Evolutionary conservation across 23 tunicate genomes (phyloP).

Genomic region (Ascidia mentula): DNA sequence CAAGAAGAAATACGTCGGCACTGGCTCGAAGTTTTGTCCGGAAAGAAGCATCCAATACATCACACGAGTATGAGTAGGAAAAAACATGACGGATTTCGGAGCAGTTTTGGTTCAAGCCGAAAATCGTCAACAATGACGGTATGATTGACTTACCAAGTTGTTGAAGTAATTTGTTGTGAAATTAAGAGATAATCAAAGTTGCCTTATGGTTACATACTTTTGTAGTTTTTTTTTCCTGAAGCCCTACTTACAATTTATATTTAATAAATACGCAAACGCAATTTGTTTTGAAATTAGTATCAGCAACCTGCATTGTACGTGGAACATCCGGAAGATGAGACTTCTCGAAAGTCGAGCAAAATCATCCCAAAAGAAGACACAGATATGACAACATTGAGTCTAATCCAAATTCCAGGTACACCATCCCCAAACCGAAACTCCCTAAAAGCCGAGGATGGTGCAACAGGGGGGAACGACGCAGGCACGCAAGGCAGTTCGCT

Average conservation of each 20-base stretch:
- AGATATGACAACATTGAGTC: slow-evolving; percentile 59
- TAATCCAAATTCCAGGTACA: slow-evolving; percentile 66
- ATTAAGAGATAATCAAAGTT: no score
- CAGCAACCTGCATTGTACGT: slow-evolving; percentile 25
- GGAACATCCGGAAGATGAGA: slow-evolving; percentile 19
- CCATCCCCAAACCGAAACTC: slow-evolving; percentile 21
- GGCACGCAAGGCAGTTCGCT: neutral
- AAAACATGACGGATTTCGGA: slow-evolving; percentile 14
- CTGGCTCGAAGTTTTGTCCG: slow-evolving; percentile 39
- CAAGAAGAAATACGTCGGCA: slow-evolving; percentile 60
- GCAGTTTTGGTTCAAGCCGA: slow-evolving; percentile 18
- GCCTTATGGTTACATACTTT: no score
- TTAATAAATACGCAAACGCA: no score
- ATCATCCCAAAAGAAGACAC: slow-evolving; percentile 74
- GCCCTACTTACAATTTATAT: no score
- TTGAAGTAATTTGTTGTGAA: no score
- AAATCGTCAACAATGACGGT: slow-evolving; percentile 25
- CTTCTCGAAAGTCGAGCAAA: slow-evolving; percentile 3
- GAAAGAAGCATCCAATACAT: slow-evolving; percentile 12
- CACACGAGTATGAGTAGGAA: neutral
- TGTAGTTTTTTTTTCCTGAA: no score
- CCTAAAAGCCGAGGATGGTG: neutral
- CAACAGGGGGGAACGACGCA: neutral
- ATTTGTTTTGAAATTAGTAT: neutral
- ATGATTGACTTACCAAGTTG: no score